Evolutionary conservation across 2,113 vertebrate genomes (phyloP).

Genomic region (Oncorhynchus mykiss): DNA sequence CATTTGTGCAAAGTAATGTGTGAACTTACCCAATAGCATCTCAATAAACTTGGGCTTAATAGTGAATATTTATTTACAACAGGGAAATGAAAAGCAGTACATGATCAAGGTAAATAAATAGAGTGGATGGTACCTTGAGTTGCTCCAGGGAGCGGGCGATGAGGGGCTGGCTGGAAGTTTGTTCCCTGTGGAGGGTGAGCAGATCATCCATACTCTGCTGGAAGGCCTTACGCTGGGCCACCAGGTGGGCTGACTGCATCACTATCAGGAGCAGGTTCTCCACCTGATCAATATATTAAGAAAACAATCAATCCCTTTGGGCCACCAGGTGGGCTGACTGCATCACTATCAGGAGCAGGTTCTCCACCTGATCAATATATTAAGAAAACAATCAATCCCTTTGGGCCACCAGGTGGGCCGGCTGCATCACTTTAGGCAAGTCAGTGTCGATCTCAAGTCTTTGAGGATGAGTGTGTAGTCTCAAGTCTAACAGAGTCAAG

Average conservation of each 20-base stretch:
- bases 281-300: constrained; percentile 72
- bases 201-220: constrained; percentile 89
- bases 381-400: not conserved
- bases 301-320: not conserved
- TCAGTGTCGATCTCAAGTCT: too few species aligned
- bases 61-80: not conserved
- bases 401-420: too few species aligned
- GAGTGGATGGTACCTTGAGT: constrained; percentile 83
- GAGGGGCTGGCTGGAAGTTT: constrained; percentile 94
- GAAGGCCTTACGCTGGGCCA: constrained; percentile 89
- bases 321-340: constrained; percentile 81
- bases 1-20: not conserved
- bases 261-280: constrained; percentile 91
- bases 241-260: constrained; percentile 89
- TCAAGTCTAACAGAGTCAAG: too few species aligned
- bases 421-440: too few species aligned
- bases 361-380: constrained; percentile 79
- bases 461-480: too few species aligned
- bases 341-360: constrained; percentile 91
- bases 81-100: not conserved
- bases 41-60: not conserved
- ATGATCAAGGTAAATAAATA: not conserved
- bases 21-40: not conserved
- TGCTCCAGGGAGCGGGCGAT: constrained; percentile 90
- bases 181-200: constrained; percentile 84